A percentile compares a stretch with the other conserved stretches of the same genome.
These are phyloP conservation scores for Lacerta agilis DNA, from an alignment of 2,797 vertebrate species.

Conservation along the genomic window DNA sequence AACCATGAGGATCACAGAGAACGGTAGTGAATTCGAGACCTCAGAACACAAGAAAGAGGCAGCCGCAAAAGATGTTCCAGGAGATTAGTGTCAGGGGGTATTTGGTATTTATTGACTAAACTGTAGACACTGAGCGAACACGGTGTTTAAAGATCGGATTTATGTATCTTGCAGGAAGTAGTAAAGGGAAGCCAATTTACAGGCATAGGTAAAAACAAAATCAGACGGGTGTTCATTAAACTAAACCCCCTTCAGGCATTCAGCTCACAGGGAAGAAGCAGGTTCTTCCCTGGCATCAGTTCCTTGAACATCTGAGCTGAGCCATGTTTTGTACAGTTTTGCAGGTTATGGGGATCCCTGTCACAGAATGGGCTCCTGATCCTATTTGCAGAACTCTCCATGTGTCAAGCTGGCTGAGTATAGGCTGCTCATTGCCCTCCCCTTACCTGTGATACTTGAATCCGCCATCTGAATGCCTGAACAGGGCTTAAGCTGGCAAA, in stretches of 20 bases:
- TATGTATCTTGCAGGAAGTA: not conserved
- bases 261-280: not conserved
- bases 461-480: no score
- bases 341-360: no score
- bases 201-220: not conserved
- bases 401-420: no score
- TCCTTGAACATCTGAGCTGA: not conserved
- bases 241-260: not conserved
- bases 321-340: not conserved
- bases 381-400: no score
- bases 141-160: not conserved
- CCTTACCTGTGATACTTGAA: no score
- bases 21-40: not conserved
- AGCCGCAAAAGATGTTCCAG: not conserved
- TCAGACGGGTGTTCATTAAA: not conserved
- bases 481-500: not conserved
- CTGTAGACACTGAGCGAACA: not conserved
- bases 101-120: slow-evolving; percentile 14
- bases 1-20: not conserved
- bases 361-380: no score
- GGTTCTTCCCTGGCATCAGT: not conserved
- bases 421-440: no score
- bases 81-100: not conserved
- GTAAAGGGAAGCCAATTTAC: slow-evolving; percentile 1
- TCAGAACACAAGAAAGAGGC: not conserved